Conservation (phyloP, 2,113 vertebrate species). For the Pseudopodoces humilis region DNA sequence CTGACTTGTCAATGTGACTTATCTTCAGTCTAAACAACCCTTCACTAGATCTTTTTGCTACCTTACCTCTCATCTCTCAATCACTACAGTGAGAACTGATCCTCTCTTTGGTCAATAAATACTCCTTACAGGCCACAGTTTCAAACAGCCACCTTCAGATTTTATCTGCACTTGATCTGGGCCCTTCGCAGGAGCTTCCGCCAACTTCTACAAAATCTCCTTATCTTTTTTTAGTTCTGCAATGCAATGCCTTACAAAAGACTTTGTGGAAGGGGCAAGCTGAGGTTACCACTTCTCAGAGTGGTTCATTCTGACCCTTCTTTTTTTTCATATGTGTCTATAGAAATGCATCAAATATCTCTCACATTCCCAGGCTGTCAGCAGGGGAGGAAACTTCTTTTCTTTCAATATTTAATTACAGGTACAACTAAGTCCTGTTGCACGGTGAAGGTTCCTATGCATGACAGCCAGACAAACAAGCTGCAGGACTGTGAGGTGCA, state of each 20-base stretch:
- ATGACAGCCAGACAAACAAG: not conserved
- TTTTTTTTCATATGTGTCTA: rapidly evolving
- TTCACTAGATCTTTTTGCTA: not conserved
- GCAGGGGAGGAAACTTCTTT: not conserved
- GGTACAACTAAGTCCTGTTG: not conserved
- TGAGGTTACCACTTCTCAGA: not conserved
- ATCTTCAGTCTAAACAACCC: not conserved
- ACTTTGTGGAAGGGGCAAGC: not conserved
- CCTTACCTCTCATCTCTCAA: not conserved
- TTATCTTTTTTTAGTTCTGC: not conserved
- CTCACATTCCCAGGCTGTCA: not conserved
- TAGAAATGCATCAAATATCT: not conserved
- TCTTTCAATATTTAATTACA: not conserved
- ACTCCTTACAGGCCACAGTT: not conserved
- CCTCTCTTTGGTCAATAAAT: not conserved
- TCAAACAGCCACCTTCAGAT: not conserved
- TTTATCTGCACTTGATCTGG: not conserved
- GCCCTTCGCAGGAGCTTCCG: not conserved
- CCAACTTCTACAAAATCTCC: not conserved
- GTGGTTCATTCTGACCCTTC: not conserved
- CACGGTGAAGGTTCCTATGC: not conserved
- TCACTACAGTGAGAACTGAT: not conserved
- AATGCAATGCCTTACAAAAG: not conserved
- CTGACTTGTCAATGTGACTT: not conserved
- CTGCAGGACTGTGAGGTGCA: not conserved